These are phyloP conservation scores for Mactra quadrangularis DNA, from an alignment of 1,140 invertebrate species.

Conservation along the genomic window DNA sequence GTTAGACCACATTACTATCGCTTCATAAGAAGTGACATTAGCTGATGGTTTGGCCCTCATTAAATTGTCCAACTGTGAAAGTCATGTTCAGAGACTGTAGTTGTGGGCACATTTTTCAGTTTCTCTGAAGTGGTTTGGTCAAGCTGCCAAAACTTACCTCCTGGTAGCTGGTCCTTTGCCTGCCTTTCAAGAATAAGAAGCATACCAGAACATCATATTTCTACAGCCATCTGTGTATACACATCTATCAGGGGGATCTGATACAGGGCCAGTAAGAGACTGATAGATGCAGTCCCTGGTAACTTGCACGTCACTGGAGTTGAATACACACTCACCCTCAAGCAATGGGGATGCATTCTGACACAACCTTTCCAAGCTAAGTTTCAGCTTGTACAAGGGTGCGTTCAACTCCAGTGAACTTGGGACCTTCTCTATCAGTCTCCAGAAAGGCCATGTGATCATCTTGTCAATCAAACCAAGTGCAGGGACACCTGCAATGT, in stretches of 20 bases:
- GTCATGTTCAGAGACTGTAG: not conserved
- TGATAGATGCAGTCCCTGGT: not conserved
- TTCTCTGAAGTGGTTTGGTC: not conserved
- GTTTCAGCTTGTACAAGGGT: not conserved
- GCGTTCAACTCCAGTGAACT: not conserved
- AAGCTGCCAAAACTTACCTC: constrained; percentile 8
- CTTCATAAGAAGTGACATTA: not conserved
- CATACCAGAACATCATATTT: not conserved
- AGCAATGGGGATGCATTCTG: not conserved
- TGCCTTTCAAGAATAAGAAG: not conserved
- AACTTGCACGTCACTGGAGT: not conserved
- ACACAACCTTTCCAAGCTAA: not conserved
- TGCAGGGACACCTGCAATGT: not conserved
- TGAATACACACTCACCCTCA: constrained; percentile 14
- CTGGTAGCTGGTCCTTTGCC: constrained; percentile 5
- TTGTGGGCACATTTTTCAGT: not conserved
- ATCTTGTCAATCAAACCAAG: constrained; percentile 9
- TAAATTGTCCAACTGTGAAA: constrained; percentile 16
- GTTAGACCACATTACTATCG: constrained; percentile 7
- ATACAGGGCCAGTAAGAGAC: not conserved
- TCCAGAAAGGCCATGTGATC: constrained; percentile 11
- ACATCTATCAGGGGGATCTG: not conserved
- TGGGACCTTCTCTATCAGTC: constrained; percentile 7
- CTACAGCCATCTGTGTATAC: constrained; percentile 22
- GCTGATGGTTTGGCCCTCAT: constrained; percentile 28